These are phyloP conservation scores for Lasioglossum villosulum DNA, from an alignment of 2,888 invertebrate genomes.

Conservation along the genomic window DNA sequence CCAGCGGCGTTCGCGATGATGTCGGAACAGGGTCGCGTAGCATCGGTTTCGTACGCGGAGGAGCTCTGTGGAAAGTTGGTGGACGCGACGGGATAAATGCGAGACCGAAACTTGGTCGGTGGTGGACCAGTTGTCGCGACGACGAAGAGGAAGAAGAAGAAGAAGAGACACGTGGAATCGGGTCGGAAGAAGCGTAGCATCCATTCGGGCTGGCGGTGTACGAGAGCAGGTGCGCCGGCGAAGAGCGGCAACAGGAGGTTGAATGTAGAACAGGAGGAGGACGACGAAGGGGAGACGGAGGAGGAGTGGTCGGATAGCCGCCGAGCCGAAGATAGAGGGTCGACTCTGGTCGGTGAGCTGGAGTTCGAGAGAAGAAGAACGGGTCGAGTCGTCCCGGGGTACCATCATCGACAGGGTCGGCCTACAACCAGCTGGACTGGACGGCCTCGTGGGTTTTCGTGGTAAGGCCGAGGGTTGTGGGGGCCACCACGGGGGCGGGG, in stretches of 20 bases:
- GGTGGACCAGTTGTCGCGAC: conserved; percentile 66
- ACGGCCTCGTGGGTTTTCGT: conserved; percentile 73
- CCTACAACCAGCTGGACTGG: conserved; percentile 67
- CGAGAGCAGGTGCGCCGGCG: conserved; percentile 43
- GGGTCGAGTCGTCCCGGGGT: conserved; percentile 39
- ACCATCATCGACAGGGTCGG: conserved; percentile 50
- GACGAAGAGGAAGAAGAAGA: conserved; percentile 62
- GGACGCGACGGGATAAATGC: conserved; percentile 65
- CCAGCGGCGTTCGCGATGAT: conserved; percentile 72
- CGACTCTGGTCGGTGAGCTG: conserved; percentile 20
- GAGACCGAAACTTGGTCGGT: conserved; percentile 60
- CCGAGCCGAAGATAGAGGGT: not conserved
- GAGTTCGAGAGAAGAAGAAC: conserved; percentile 52
- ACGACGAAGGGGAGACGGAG: conserved; percentile 42
- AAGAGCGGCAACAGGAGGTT: conserved; percentile 42
- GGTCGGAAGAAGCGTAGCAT: conserved; percentile 34
- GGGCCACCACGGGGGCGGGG: conserved; percentile 82
- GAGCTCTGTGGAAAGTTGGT: conserved; percentile 37
- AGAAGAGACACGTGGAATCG: conserved; percentile 43
- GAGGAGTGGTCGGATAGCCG: conserved; percentile 32
- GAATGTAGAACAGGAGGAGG: conserved; percentile 57
- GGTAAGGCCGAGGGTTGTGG: conserved; percentile 77
- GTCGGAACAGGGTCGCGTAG: conserved; percentile 66
- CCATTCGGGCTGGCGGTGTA: conserved; percentile 37
- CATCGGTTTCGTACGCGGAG: conserved; percentile 43